Evolutionary conservation across 2,113 vertebrate species (phyloP), one percentile per base, ranked within the genome.

Genomic region (Ochotona princeps): DNA sequence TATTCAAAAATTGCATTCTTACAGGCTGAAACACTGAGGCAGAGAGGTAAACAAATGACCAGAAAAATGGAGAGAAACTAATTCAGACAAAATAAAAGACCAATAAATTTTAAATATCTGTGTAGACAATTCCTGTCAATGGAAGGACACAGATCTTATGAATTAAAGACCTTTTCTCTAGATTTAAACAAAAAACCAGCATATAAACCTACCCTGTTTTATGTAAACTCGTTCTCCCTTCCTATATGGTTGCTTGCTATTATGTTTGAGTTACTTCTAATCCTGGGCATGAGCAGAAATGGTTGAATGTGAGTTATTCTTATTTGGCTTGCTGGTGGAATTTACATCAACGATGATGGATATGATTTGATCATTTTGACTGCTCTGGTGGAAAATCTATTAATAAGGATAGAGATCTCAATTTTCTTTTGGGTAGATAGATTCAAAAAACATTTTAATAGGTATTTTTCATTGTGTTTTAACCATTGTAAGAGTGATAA

Each of bases 121-220:
- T 85, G 23, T 51, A 74, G 57, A n/a, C 67, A 74, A 72, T 84
- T 47, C 4, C n/a, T 47, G n/a, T 35, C 35, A 66, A 23, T 76
- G 54, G 61, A 90, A 92, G 26, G 35, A 12, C 54, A 63, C 14
- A 90, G 49, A 83, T 65, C 30, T 79, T 80, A 32, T 90, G 18
- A 35, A 70, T 72, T 30, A 25, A 91, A 94, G 30, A 1, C 0
- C 79, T 88, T 81, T 61, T n/a, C 84, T 73, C 44, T 63, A 72
- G 15, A 51, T 82, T 44, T 91, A 20, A 30, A 82, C 26, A 87
- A 87, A 92, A 89, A 78, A 17, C 83, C 69, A 83, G 73, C 13
- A 63, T 70, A 69, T 5, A 30, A 93, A 91, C 26, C 49, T 74
- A 7, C 32, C 32, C n/a, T 85, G 86, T 88, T 54, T 73, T 83